Conservation (phyloP, 2,888 invertebrate genomes). For the Xylota sylvarum region DNA sequence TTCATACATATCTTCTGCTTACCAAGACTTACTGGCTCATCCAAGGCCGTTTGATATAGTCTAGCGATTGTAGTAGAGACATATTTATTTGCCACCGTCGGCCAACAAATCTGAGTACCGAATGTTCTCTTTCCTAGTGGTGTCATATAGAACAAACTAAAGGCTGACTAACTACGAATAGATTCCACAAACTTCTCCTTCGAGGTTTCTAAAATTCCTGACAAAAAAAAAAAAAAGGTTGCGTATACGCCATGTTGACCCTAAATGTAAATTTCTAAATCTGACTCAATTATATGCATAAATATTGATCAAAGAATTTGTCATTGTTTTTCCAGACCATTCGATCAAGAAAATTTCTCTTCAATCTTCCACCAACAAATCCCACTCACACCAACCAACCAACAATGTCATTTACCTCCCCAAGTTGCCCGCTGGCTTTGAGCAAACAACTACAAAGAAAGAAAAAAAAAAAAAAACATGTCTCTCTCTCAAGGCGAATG, state of each 20-base stretch:
- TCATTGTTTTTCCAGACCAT: conserved; percentile 26
- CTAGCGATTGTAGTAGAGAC: no score
- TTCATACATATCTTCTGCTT: no score
- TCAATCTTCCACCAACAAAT: conserved; percentile 34
- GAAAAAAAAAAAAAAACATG: conserved; percentile 23
- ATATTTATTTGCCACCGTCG: no score
- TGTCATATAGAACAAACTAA: no score
- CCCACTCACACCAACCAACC: neutral
- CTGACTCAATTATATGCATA: neutral
- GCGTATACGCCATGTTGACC: conserved; percentile 55
- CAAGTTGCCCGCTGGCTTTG: conserved; percentile 38
- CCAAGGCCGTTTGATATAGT: no score
- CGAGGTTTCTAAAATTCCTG: neutral
- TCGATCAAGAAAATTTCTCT: conserved; percentile 54
- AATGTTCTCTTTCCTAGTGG: no score
- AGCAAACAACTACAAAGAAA: conserved; percentile 26
- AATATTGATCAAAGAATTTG: conserved; percentile 21
- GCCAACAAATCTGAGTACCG: no score
- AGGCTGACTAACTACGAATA: no score
- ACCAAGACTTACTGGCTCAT: no score
- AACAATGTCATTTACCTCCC: conserved; percentile 57
- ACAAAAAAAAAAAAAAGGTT: conserved; percentile 16
- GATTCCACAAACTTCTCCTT: no score
- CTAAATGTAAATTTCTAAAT: neutral
- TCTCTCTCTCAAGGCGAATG: conserved; percentile 50